Base-by-base conservation (phyloP, 1,140 invertebrate genomes). In the Caerostris darwini region DNA sequence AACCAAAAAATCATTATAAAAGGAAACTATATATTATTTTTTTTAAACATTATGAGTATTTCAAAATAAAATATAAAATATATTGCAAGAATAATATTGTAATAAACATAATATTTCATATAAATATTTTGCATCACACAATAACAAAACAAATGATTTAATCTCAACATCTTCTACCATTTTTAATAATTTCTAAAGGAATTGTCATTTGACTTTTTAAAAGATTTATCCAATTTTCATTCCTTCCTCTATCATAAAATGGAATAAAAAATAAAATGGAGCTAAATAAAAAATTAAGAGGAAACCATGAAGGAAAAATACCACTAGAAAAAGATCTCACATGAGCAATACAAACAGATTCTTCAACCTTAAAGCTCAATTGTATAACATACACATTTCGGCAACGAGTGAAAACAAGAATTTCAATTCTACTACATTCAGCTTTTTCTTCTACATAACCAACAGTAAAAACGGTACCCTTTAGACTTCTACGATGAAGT, bases 281-380 rank as follows among this genome's bases (percentile, higher is more conserved):
- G 34, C 93, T 94, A 81, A 88, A 94, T n/a, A 94, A 3, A 89
- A 94, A 94, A 82, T 67, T 90, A 81, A 94, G 86, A 19, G 93
- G 93, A 82, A 94, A 61, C 93, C 93, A 94, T 69, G 93, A 61
- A 8, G 93, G 69, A 34, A 89, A 89, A 5, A 89, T 10, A 69
- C 93, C 93, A 83, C 86, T 89, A 19, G 86, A 81, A 82, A 94
- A 94, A 82, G 93, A 17, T 89, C 87, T 59, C 3, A 89, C 86
- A 58, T 54, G 12, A 19, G 69, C 93, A 61, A 85, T 56, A 67
- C 93, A 94, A 7, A 34, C 69, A 89, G 64, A 82, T 57, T 94
- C 93, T 82, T 94, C 86, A 82, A 81, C 83, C 14, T 14, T 58
- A 89, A 94, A 94, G 7, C 12, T 89, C 50, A 94, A 67, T 56